A percentile compares a stretch with the other conserved stretches of the same genome.
phyloP scores from a whole-genome alignment of 2,113 vertebrate genomes.

The Terrapene triunguis region DNA sequence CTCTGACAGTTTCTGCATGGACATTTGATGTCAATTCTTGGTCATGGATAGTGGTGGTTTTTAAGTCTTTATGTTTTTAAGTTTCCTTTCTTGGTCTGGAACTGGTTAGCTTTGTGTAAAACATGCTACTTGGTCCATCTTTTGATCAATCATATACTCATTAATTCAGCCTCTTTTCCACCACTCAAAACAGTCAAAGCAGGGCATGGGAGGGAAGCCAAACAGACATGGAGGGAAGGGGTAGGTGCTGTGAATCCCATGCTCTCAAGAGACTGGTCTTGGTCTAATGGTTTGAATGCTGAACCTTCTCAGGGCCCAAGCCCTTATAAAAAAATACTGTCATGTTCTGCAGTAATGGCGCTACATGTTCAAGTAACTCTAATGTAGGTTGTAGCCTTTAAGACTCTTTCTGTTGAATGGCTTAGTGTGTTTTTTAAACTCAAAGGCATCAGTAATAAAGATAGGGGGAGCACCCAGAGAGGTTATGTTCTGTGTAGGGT shows the following conservation, averaged over 20 bases:
- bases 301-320: neutral
- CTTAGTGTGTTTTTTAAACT: neutral
- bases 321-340: neutral
- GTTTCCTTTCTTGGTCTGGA: constrained; percentile 84
- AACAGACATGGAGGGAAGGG: neutral
- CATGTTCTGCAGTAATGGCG: neutral
- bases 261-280: neutral
- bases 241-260: neutral
- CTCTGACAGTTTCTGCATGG: constrained; percentile 86
- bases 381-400: neutral
- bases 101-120: constrained; percentile 85
- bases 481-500: neutral
- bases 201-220: neutral
- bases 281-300: neutral
- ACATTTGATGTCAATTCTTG: constrained; percentile 85
- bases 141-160: constrained; percentile 86
- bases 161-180: constrained; percentile 60
- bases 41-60: constrained; percentile 79
- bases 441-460: neutral
- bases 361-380: neutral
- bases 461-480: neutral
- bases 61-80: constrained; percentile 82
- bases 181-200: constrained; percentile 89
- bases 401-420: neutral
- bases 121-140: constrained; percentile 90